Conservation (phyloP, 2,797 vertebrate species). For the Danio kyathit region DNA sequence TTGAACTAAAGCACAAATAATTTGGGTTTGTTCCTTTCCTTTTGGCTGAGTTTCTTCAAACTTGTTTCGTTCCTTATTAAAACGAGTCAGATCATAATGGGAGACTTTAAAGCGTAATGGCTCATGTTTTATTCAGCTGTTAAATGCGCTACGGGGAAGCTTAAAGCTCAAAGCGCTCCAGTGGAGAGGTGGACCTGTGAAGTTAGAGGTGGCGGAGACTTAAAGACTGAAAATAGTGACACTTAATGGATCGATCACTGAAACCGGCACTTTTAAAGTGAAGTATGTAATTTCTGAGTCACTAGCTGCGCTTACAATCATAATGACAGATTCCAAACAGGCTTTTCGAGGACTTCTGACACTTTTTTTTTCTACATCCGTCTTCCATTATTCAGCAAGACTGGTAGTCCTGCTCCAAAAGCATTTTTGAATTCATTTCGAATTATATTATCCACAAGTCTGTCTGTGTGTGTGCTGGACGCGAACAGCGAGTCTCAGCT, state of each 20-base stretch:
- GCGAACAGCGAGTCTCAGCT: conserved; percentile 28
- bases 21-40: conserved; percentile 4
- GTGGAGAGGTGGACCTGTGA: conserved; percentile 12
- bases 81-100: conserved; percentile 38
- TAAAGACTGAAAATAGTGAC: conserved; percentile 7
- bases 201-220: conserved; percentile 7
- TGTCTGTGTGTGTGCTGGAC: conserved; percentile 9
- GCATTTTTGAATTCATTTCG: not conserved
- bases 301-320: not conserved
- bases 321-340: not conserved
- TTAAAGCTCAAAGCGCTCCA: conserved; percentile 17
- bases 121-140: conserved; percentile 38
- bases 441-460: not conserved
- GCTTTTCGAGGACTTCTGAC: not conserved
- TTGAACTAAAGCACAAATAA: not conserved
- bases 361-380: not conserved
- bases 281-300: conserved; percentile 11
- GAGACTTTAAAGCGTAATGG: conserved; percentile 42
- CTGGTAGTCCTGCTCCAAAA: not conserved
- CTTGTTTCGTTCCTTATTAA: conserved; percentile 37
- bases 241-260: conserved; percentile 33
- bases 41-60: conserved; percentile 17
- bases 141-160: conserved; percentile 1
- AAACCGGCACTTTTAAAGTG: conserved; percentile 9
- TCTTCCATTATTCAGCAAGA: not conserved